Percentiles rank a stretch among this genome's conserved stretches.
phyloP scores from a whole-genome alignment of 92 coral and sea anemone genomes.

The Palythoa grandiflora region DNA sequence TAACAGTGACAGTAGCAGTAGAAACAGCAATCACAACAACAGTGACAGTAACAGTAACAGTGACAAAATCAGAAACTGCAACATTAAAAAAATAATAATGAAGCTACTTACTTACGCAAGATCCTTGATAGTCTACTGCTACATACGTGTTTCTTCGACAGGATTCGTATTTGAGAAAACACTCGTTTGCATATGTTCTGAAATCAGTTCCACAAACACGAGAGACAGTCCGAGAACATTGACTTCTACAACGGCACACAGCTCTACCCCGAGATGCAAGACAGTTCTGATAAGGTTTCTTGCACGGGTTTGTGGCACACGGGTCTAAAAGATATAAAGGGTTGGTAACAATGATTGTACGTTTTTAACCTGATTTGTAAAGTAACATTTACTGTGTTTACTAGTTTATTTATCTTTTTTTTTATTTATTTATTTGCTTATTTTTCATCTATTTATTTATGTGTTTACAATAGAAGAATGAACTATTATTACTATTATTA shows the following conservation, averaged over 20 bases:
- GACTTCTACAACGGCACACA: constrained; percentile 10
- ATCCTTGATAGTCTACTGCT: constrained; percentile 1
- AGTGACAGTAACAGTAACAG: too few relatives aligned
- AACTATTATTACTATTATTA: too few relatives aligned
- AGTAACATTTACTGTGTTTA: too few relatives aligned
- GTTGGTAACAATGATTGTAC: too few relatives aligned
- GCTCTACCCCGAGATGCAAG: constrained; percentile 9
- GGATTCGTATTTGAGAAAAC: constrained; percentile 24
- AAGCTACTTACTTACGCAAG: constrained; percentile 20
- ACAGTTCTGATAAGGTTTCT: constrained; percentile 17
- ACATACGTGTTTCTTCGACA: background rate
- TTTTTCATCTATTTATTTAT: too few relatives aligned
- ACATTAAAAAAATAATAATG: background rate
- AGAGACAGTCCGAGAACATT: constrained; percentile 6
- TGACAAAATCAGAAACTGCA: background rate
- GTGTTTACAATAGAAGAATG: too few relatives aligned
- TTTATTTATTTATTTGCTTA: too few relatives aligned
- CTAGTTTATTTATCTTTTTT: too few relatives aligned
- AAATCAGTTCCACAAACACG: constrained; percentile 22
- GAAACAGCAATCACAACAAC: too few relatives aligned
- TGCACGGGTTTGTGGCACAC: constrained; percentile 11
- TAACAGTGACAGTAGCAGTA: too few relatives aligned
- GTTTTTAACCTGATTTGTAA: too few relatives aligned
- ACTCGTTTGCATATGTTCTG: constrained; percentile 29
- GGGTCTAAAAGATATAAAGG: background rate